Evolutionary conservation across 1,140 invertebrate species (phyloP), one percentile per base, ranked within the genome.

Genomic region (Physella acuta): DNA sequence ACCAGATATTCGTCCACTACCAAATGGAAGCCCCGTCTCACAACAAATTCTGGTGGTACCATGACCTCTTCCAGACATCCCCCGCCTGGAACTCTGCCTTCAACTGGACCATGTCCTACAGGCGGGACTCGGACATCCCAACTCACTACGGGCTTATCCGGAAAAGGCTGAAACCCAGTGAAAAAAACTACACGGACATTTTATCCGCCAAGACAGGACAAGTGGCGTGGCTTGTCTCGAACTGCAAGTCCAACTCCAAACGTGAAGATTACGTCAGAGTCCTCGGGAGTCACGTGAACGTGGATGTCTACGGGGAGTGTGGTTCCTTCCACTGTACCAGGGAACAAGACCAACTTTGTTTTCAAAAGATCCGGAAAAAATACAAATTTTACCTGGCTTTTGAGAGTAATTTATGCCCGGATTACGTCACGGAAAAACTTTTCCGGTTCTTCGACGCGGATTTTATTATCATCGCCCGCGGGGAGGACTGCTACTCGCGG

Each of bases 401-500:
- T 71, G 86, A 87, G 85, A 98, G 98, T 85, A 95, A 94, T 0
- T 97, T 98, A 78, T 98, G 96, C 83, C 89, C 90, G 64, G 95
- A 98, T 83, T 98, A 98, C 82, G 93, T 97, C 56, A 97, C 95
- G 0, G 95, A 98, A 82, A 98, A 98, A 82, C 94, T 97, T 82
- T 98, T 94, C 81, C 31, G 61, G 4, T 63, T 61, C 30, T 67
- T 69, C 26, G 34, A 68, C 26, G 28, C 55, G 14, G 66, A 72
- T 31, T 28, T 68, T 0, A 61, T 72, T 11, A 39, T 68, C 0
- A 66, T 72, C 34, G 66, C 66, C 20, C 20, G 66, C 1, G 71
- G 66, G n/a, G 51, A 49, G 24, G 31, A 34, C 24, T 17, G 64
- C 8, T 70, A 63, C 56, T 34, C 31, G n/a, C 5, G 17, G 20